Conservation (phyloP, 2,113 vertebrate species). For the Climacteris rufus region DNA sequence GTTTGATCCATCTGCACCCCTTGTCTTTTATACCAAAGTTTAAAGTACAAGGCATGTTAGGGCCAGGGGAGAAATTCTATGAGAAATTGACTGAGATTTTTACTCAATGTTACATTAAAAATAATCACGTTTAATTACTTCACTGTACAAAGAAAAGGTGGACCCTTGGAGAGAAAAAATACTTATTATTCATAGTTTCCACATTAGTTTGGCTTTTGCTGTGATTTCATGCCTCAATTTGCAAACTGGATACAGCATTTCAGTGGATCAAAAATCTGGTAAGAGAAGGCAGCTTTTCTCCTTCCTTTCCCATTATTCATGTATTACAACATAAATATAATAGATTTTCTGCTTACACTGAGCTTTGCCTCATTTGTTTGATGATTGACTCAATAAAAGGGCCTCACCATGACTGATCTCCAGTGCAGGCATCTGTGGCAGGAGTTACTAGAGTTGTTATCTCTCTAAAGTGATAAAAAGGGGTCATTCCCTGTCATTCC, state of each 20-base stretch:
- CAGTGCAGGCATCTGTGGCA: not conserved
- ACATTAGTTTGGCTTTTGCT: not conserved
- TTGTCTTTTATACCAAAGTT: not conserved
- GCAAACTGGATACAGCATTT: not conserved
- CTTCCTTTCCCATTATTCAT: not conserved
- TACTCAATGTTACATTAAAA: not conserved
- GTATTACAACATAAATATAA: not conserved
- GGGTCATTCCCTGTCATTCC: not conserved
- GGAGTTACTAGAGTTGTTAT: not conserved
- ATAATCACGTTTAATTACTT: not conserved
- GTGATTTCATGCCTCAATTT: not conserved
- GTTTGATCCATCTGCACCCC: not conserved
- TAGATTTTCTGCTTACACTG: not conserved
- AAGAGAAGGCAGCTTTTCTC: not conserved
- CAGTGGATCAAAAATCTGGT: not conserved
- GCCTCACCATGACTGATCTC: not conserved
- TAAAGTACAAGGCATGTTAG: not conserved
- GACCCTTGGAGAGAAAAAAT: not conserved
- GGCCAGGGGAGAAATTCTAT: not conserved
- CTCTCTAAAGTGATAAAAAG: not conserved
- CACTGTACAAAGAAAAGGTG: not conserved
- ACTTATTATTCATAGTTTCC: not conserved
- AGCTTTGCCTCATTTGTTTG: not conserved
- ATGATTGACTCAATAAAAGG: not conserved
- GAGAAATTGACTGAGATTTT: not conserved